Base-by-base conservation (phyloP, 30 jellyfish, hydroid and myxozoan species). In the Haliclystus octoradiatus region DNA sequence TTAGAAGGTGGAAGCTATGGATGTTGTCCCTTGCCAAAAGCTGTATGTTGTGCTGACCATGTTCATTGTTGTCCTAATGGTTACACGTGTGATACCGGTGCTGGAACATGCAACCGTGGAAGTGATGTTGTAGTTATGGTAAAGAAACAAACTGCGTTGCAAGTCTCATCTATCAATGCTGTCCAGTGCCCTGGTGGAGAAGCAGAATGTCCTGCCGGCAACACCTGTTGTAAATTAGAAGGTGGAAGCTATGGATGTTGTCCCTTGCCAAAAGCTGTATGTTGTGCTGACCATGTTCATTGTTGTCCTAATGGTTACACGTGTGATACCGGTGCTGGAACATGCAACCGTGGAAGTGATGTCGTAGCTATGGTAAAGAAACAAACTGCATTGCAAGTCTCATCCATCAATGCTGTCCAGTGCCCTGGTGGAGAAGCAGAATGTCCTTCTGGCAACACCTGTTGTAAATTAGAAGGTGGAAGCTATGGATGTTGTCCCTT, bases 401-500 rank as follows among this genome's bases (percentile, higher is more conserved):
- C 60, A 47, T 49, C 31, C 2, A 19, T 49, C 33, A 28, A 22
- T 3, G 51, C 28, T 28, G 72, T 65, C 15, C 68, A 19, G 13
- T 64, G 82, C 47, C 72, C 77, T 3, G 94, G 73, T 80, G 82
- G 66, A 13, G 50, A 19, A 33, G 34, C 78, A 1, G 51, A 28
- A 12, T 84, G 95, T 68, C 92, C 73, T 23, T 32, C 69, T 34
- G 68, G 64, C n/a, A 40, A 4, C 26, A 84, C 95, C 2, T 84
- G 95, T 50, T 84, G 95, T 73, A 40, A 68, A 29, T 73, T 70
- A 3, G 77, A 74, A 0, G 9, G 61, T 1, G 88, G 92, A 0
- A 57, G 47, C 19, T 84, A 76, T 65, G 95, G 88, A 31, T 84
- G 95, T 69, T 84, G 95, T 47, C 93, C 95, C 26, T 50, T 34